Base-by-base conservation (phyloP, 2,888 invertebrate genomes). In the Troides oblongomaculatus region DNA sequence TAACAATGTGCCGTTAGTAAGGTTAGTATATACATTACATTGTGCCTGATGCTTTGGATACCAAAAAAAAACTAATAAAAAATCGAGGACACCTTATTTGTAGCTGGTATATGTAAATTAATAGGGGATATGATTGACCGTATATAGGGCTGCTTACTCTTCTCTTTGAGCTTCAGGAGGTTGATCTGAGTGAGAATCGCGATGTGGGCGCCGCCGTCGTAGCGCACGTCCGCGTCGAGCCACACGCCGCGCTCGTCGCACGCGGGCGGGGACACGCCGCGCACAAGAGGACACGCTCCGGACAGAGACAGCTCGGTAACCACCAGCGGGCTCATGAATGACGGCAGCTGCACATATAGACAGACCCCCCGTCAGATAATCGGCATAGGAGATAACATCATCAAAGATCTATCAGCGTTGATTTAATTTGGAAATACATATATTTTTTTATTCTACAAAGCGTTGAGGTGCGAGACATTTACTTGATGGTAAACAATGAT, bases 111-210 rank as follows among this genome's bases (percentile, higher is more conserved):
- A 21, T 21, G 21, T 46, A 46, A 46, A 14, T 30, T 3, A 30
- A 30, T 12, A 53, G 5, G 0, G n/a, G 5, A 53, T 53, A 6
- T 53, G 6, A 12, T n/a, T 12, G n/a, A 1, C 4, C 0, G 5
- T 53, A 12, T 46, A 46, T 1, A 46, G 14, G n/a, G 7, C 6
- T 36, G 80, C 87, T 84, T 5, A 92, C 92, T 88, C 72, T 92
- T 92, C 79, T 91, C 91, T 76, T 93, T 93, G 21, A 93, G 87
- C 79, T 92, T 91, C 87, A 93, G 84, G 12, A 93, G 89, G 90
- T 98, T 98, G 76, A 98, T 93, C 84, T 98, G 97, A 2, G 98
- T 98, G 82, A 97, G 96, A 53, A 99, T 93, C 2, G 96, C 96
- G 93, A 98, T 95, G 74, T 95, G 94, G 59, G 97, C 94, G 74